A percentile compares a stretch with the other conserved stretches of the same genome.
Evolutionary conservation across 92 coral and sea anemone species (phyloP).

Genomic region (Isaurus tuberculatus): DNA sequence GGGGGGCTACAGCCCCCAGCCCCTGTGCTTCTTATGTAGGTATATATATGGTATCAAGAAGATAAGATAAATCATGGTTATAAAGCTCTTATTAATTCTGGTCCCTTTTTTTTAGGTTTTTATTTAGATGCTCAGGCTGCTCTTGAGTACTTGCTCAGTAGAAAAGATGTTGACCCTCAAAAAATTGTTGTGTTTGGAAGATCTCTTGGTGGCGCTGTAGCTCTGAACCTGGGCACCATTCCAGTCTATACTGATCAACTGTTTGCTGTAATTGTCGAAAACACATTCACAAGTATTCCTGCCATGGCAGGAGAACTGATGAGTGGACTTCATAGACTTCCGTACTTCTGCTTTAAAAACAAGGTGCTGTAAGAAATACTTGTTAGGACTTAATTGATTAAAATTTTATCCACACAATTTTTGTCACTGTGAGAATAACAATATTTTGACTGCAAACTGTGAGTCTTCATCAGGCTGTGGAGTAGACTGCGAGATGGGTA

Average conservation of each 20-base stretch:
- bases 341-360: constrained; percentile 95
- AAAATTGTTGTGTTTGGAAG: constrained; percentile 95
- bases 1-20: no score
- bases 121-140: constrained; percentile 91
- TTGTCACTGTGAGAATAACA: no score
- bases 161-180: constrained; percentile 85
- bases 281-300: constrained; percentile 95
- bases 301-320: constrained; percentile 91
- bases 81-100: no score
- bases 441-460: no score
- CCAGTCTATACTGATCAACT: constrained; percentile 79
- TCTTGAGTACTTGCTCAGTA: constrained; percentile 84
- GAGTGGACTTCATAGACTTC: constrained; percentile 86
- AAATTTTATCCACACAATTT: no score
- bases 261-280: constrained; percentile 92
- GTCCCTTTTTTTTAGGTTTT: constrained; percentile 67
- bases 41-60: no score
- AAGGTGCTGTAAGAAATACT: constrained; percentile 54
- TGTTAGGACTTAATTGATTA: no score
- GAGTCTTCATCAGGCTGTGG: no score
- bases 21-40: no score
- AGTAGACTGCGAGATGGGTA: no score
- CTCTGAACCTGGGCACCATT: constrained; percentile 83
- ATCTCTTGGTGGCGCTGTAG: constrained; percentile 98
- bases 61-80: no score